Conservation (phyloP, 1,140 invertebrate species). For the Euura saliciscinereae region DNA sequence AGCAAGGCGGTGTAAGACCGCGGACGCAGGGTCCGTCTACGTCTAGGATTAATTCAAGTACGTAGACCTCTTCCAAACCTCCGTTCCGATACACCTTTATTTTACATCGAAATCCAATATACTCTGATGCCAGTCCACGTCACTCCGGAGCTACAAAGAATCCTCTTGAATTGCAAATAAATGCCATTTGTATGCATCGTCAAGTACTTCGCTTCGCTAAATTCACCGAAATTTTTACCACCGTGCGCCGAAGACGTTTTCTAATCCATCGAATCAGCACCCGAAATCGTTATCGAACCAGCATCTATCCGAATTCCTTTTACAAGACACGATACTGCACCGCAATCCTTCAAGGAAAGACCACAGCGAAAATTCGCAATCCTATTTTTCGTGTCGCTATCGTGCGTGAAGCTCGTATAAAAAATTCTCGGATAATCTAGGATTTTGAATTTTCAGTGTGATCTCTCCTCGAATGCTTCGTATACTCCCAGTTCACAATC, state of each 20-base stretch:
- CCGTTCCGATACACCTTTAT: neutral
- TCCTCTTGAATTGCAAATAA: constrained; percentile 3
- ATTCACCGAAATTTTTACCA: neutral
- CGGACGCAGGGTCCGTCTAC: neutral
- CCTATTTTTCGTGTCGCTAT: too few species aligned
- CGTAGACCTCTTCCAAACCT: neutral
- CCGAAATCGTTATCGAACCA: neutral
- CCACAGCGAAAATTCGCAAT: too few species aligned
- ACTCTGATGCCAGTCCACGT: neutral
- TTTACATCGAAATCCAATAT: constrained; percentile 4
- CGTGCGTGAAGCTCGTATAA: too few species aligned
- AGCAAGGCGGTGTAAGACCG: neutral
- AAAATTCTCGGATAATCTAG: too few species aligned
- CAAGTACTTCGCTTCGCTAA: neutral
- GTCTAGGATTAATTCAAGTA: neutral
- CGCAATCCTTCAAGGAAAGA: too few species aligned
- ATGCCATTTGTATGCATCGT: constrained; percentile 5
- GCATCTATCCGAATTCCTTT: too few species aligned
- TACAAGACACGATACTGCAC: too few species aligned
- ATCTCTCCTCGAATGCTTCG: too few species aligned
- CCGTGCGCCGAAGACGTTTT: neutral
- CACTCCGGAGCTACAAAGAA: neutral
- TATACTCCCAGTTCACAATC: neutral
- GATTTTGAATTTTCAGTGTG: too few species aligned
- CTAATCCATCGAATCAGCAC: neutral